Conservation (phyloP, 1,140 invertebrate genomes). For the Agraylea sexmaculata region DNA sequence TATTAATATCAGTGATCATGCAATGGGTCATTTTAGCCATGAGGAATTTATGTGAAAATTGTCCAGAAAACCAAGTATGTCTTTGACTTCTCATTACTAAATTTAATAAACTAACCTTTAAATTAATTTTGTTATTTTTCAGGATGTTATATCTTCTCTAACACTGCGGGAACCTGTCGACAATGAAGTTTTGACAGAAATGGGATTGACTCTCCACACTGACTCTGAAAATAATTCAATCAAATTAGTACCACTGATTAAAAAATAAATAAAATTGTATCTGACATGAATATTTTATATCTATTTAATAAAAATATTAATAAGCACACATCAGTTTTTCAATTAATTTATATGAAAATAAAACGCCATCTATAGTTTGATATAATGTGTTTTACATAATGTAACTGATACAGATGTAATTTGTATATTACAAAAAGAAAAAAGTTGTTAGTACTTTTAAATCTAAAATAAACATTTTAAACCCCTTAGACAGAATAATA, state of each 20-base stretch:
- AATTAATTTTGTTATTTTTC: constrained; percentile 18
- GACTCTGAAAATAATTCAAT: constrained; percentile 34
- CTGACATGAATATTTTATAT: no score
- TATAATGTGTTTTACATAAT: no score
- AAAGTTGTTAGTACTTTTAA: no score
- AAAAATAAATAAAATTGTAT: constrained; percentile 13
- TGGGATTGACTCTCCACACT: constrained; percentile 35
- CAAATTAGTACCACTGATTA: constrained; percentile 29
- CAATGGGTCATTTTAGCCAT: constrained; percentile 71
- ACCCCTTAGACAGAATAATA: no score
- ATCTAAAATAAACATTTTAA: no score
- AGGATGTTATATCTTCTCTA: constrained; percentile 47
- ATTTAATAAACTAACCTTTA: neutral
- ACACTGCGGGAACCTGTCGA: constrained; percentile 45
- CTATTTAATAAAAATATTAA: no score
- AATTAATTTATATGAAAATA: no score
- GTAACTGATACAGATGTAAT: no score
- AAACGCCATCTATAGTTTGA: no score
- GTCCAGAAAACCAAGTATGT: constrained; percentile 53
- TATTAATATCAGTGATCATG: constrained; percentile 48
- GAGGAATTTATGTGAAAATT: constrained; percentile 60
- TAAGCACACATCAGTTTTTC: no score
- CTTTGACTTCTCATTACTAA: constrained; percentile 3
- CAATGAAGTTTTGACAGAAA: constrained; percentile 36
- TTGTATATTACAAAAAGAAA: no score